Evolutionary conservation across 2,888 invertebrate genomes (phyloP), one percentile per base, ranked within the genome.

Genomic region (Drosophila prostipennis): DNA sequence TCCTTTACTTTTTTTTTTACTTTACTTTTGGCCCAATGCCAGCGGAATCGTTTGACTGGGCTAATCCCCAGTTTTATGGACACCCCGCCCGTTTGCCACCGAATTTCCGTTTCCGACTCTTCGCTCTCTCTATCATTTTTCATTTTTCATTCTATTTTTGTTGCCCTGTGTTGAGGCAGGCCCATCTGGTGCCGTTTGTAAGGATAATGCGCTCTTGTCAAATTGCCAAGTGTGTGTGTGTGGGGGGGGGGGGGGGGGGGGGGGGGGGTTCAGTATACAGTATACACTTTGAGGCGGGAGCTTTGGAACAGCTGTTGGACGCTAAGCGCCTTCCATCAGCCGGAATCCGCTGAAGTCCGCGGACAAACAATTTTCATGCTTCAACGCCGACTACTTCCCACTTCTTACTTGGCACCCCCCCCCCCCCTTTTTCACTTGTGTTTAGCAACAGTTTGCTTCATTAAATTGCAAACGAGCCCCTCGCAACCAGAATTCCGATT

Each of bases 141-240:
- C 87, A 84, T 72, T 54, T 57, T 68, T 48, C 54, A n/a, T 46
- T 26, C n/a, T n/a, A n/a, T 23, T 3, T 23, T 23, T 23, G 23
- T 23, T 23, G 23, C 23, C 23, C 19, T 23, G 26, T 51, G 51
- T 57, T 51, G 36, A 37, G 60, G 48, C 61, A 48, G 48, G 55
- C 74, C 52, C 84, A 82, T 73, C 79, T 82, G 79, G 58, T 65
- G 68, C 72, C 81, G 74, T 87, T 82, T 84, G 78, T 81, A 72
- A 77, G 81, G 82, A 79, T 81, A 87, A 87, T 79, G 77, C 71
- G 86, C 73, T 69, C 75, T 80, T 84, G 83, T 87, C 83, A 84
- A 87, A 82, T 84, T 84, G 83, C 83, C 83, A 84, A 84, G 63
- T 72, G 63, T 19, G 54, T 39, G 40, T 19, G 19, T 19, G 19